These are phyloP conservation scores for Hypomecis atomaria DNA, from an alignment of 2,888 invertebrate genomes.

Conservation along the genomic window DNA sequence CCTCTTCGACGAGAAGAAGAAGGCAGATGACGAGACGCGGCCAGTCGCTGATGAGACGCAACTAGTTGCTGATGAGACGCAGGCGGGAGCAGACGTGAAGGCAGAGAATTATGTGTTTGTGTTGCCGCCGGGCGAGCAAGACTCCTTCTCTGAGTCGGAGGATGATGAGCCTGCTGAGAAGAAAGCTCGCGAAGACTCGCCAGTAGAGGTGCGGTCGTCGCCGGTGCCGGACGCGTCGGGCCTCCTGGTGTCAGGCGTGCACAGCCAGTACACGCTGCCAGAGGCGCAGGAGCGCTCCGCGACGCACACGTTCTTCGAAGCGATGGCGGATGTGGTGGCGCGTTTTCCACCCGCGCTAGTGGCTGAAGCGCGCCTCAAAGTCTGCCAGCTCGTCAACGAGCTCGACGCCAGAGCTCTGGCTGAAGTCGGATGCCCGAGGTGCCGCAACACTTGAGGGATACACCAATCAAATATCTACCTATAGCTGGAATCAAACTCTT, in stretches of 20 bases:
- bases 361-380: conserved; percentile 30
- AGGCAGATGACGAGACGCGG: not conserved
- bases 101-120: not conserved
- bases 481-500: too few relatives aligned
- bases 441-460: not conserved
- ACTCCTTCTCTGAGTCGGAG: not conserved
- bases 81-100: not conserved
- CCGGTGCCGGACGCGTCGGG: not conserved
- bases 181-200: not conserved
- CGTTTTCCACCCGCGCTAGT: conserved; percentile 34
- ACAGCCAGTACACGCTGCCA: not conserved
- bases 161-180: not conserved
- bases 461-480: too few relatives aligned
- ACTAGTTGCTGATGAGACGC: not conserved
- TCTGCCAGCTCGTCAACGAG: conserved; percentile 35
- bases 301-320: conserved; percentile 37
- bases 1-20: not conserved
- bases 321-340: conserved; percentile 39
- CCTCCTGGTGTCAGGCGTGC: not conserved
- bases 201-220: not conserved
- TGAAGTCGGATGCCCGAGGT: not conserved
- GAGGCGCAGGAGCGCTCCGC: conserved; percentile 5
- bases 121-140: conserved; percentile 3
- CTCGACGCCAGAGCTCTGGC: conserved; percentile 12
- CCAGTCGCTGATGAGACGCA: not conserved